Conservation (phyloP, 2,888 invertebrate species). For the Thyatira batis region DNA sequence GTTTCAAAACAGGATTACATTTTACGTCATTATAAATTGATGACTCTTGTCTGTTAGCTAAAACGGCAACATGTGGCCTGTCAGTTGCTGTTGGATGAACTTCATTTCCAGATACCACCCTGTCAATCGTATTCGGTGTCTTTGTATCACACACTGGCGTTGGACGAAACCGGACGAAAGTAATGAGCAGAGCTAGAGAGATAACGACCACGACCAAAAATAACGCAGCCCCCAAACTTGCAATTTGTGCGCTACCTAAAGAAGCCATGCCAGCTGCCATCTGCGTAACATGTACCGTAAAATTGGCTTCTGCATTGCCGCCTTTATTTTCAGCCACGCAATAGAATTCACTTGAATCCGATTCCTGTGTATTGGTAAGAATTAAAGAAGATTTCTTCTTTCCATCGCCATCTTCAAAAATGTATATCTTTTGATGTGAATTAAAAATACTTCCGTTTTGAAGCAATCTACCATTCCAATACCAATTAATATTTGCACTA, state of each 20-base stretch:
- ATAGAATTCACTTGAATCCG: slow-evolving; percentile 92
- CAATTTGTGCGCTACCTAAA: slow-evolving; percentile 92
- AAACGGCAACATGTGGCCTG: slow-evolving; percentile 81
- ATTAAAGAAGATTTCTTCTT: slow-evolving; percentile 90
- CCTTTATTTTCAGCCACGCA: slow-evolving; percentile 95
- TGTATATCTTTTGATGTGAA: slow-evolving; percentile 88
- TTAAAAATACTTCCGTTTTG: slow-evolving; percentile 90
- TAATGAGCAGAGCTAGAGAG: slow-evolving; percentile 86
- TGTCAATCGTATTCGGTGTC: slow-evolving; percentile 88
- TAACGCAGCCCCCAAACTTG: slow-evolving; percentile 91
- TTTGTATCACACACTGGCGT: slow-evolving; percentile 89
- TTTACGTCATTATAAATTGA: slow-evolving; percentile 65
- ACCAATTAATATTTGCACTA: slow-evolving; percentile 91
- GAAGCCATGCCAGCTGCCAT: slow-evolving; percentile 90
- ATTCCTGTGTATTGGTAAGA: slow-evolving; percentile 91
- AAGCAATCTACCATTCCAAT: slow-evolving; percentile 90
- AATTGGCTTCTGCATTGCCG: slow-evolving; percentile 93
- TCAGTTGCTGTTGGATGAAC: slow-evolving; percentile 74
- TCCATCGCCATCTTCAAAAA: slow-evolving; percentile 89
- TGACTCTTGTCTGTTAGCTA: slow-evolving; percentile 78
- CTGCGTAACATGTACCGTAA: slow-evolving; percentile 91
- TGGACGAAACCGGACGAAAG: slow-evolving; percentile 88
- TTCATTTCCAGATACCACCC: slow-evolving; percentile 85
- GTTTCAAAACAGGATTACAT: slow-evolving; percentile 88
- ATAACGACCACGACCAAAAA: slow-evolving; percentile 90